Percentiles rank a stretch among this genome's conserved stretches.
These are phyloP conservation scores for Tenodera sinensis DNA, from an alignment of 2,888 invertebrate genomes.

Conservation along the genomic window DNA sequence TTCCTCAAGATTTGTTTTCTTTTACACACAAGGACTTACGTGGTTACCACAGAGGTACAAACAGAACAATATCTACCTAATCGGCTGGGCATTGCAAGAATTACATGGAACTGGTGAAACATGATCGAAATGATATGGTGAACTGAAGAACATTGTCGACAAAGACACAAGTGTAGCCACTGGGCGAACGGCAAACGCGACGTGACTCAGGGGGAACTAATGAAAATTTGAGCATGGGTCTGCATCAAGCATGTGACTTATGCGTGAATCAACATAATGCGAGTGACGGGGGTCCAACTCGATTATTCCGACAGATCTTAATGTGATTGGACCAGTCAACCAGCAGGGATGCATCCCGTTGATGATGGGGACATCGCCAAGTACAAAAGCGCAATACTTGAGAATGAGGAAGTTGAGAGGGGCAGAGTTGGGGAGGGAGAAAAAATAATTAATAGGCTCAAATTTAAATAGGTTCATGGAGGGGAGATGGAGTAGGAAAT, in stretches of 20 bases:
- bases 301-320: neutral
- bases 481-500: conserved; percentile 18
- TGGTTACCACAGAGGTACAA: no score
- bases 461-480: conserved; percentile 25
- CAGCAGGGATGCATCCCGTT: conserved; percentile 11
- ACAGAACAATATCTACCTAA: no score
- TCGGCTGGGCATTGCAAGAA: no score
- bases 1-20: no score
- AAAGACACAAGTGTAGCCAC: no score
- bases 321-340: neutral
- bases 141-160: no score
- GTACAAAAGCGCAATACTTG: conserved; percentile 19
- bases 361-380: conserved; percentile 2
- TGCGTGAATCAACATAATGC: neutral
- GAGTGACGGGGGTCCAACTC: neutral
- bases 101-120: no score
- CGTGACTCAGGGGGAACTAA: neutral
- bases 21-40: no score
- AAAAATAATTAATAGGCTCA: conserved; percentile 28
- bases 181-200: neutral
- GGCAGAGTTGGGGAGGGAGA: neutral
- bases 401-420: conserved; percentile 16
- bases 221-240: neutral
- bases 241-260: neutral
- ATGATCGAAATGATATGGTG: no score